A percentile compares a stretch with the other conserved stretches of the same genome.
Evolutionary conservation across 2,113 vertebrate species (phyloP).

Genomic region (Platycercus adscitus): DNA sequence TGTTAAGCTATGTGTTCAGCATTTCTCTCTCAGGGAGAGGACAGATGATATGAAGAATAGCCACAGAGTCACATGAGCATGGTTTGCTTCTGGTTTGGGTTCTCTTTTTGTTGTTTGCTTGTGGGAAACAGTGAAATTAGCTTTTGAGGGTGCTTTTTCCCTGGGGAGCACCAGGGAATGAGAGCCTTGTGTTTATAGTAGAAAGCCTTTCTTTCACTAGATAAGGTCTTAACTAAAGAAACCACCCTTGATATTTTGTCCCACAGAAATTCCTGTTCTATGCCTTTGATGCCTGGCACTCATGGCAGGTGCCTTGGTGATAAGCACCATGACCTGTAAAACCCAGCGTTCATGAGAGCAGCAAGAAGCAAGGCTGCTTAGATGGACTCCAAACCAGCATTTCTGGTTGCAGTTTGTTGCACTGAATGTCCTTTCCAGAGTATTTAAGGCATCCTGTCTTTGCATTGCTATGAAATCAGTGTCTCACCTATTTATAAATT

Average conservation of each 20-base stretch:
- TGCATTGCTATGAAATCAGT: background rate
- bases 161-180: background rate
- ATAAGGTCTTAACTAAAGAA: background rate
- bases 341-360: accelerated
- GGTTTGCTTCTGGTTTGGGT: accelerated
- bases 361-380: background rate
- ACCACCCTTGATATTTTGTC: background rate
- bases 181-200: background rate
- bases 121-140: background rate
- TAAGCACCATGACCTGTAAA: background rate
- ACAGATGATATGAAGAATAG: background rate
- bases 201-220: background rate
- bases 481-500: background rate
- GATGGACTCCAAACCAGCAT: background rate
- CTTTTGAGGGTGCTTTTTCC: background rate
- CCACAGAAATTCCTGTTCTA: background rate
- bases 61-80: background rate
- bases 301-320: background rate
- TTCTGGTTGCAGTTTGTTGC: background rate
- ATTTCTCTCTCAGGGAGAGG: background rate
- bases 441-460: background rate
- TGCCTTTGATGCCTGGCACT: background rate
- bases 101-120: background rate
- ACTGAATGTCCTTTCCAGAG: background rate
- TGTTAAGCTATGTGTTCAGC: background rate